These are phyloP conservation scores for Strongylocentrotus purpuratus DNA, from an alignment of 35 echinoderm and acorn worm genomes.

Conservation along the genomic window DNA sequence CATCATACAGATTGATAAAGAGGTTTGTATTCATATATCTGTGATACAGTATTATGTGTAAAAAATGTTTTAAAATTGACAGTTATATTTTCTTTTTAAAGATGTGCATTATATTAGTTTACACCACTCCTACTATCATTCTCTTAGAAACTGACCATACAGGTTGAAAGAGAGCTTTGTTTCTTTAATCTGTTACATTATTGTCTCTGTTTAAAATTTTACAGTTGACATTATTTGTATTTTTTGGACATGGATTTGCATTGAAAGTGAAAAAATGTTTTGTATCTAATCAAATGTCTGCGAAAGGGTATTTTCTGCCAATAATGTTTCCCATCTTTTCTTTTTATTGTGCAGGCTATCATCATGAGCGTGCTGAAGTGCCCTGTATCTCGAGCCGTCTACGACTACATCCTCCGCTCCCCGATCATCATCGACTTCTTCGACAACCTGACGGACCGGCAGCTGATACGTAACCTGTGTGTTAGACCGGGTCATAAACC, in stretches of 20 bases:
- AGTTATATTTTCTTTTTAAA: too few relatives aligned
- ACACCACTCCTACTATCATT: slow-evolving; percentile 68
- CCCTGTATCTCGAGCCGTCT: slow-evolving; percentile 82
- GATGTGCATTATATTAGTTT: too few relatives aligned
- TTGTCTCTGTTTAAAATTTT: too few relatives aligned
- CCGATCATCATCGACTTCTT: slow-evolving; percentile 68
- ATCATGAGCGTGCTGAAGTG: slow-evolving; percentile 79
- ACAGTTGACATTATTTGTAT: too few relatives aligned
- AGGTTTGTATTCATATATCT: slow-evolving; percentile 59
- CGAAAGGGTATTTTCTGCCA: too few relatives aligned
- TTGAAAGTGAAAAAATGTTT: slow-evolving; percentile 88
- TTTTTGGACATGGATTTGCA: too few relatives aligned
- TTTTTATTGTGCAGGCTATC: slow-evolving; percentile 60
- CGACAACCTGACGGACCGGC: slow-evolving; percentile 71
- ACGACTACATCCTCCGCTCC: slow-evolving; percentile 84
- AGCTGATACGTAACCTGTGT: slow-evolving; percentile 71
- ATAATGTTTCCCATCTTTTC: too few relatives aligned
- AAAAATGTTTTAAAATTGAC: too few relatives aligned
- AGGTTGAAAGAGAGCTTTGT: slow-evolving; percentile 91
- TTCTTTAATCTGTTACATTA: background rate
- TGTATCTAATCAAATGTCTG: background rate
- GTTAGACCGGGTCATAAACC: slow-evolving; percentile 71
- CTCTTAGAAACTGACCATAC: too few relatives aligned
- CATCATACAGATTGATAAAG: slow-evolving; percentile 96
- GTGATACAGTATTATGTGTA: background rate